phyloP scores from a whole-genome alignment of 2,888 invertebrate genomes.

The Drosophila melanosoma region DNA sequence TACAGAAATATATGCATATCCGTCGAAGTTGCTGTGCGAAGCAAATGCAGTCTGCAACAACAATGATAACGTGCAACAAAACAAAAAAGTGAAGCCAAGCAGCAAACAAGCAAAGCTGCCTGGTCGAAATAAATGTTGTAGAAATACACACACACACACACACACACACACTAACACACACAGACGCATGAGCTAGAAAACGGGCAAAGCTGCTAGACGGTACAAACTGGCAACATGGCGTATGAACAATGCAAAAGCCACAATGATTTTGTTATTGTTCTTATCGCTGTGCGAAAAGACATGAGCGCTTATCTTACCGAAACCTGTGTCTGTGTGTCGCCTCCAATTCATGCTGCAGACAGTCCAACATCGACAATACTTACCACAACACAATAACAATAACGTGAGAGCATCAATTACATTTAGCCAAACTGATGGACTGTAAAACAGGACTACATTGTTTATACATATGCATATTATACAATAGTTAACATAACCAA shows the following conservation, averaged over 20 bases:
- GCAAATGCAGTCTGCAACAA: slow-evolving; percentile 67
- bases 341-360: slow-evolving; percentile 33
- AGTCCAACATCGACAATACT: slow-evolving; percentile 1
- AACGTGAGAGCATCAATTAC: slow-evolving; percentile 40
- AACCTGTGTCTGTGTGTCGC: slow-evolving; percentile 59
- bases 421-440: slow-evolving; percentile 33
- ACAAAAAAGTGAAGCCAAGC: slow-evolving; percentile 46
- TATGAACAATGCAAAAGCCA: slow-evolving; percentile 73
- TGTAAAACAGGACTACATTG: slow-evolving; percentile 25
- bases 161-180: slow-evolving; percentile 12
- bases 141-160: slow-evolving; percentile 36
- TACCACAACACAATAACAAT: slow-evolving; percentile 11
- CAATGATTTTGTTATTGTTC: slow-evolving; percentile 66
- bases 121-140: slow-evolving; percentile 61
- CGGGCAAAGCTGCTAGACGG: slow-evolving; percentile 51
- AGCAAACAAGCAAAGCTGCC: slow-evolving; percentile 51
- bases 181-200: slow-evolving; percentile 41
- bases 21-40: slow-evolving; percentile 45
- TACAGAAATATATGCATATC: slow-evolving; percentile 49
- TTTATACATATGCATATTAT: slow-evolving; percentile 10
- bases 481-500: slow-evolving; percentile 22
- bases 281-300: slow-evolving; percentile 59
- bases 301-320: slow-evolving; percentile 68
- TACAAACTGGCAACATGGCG: slow-evolving; percentile 65
- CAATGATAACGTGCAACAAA: slow-evolving; percentile 67